Percentiles rank a stretch among this genome's conserved stretches.
Evolutionary conservation across 1,140 invertebrate genomes (phyloP).

Genomic region (Camponotus vicinus): DNA sequence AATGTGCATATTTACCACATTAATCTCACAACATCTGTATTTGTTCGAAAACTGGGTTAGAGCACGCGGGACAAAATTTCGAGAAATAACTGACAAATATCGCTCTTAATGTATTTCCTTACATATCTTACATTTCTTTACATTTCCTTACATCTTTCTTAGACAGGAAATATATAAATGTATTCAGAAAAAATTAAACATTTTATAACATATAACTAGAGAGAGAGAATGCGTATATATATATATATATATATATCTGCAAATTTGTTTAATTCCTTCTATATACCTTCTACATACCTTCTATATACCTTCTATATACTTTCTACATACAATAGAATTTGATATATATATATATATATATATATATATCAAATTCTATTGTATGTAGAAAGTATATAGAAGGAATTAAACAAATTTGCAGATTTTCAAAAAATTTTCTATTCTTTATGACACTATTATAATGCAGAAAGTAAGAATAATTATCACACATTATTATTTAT

Average conservation of each 20-base stretch:
- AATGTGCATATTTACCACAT: neutral
- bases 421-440: neutral
- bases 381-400: too few relatives aligned
- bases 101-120: neutral
- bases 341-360: too few relatives aligned
- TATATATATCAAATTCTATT: too few relatives aligned
- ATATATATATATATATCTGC: too few relatives aligned
- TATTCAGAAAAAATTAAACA: neutral
- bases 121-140: too few relatives aligned
- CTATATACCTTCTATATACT: too few relatives aligned
- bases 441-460: neutral
- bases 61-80: neutral
- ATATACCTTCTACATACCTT: too few relatives aligned
- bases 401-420: neutral
- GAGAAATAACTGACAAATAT: neutral
- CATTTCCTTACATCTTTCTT: too few relatives aligned
- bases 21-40: neutral
- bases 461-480: neutral
- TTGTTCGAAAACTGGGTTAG: conserved; percentile 2
- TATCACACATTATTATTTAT: too few relatives aligned
- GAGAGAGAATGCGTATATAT: too few relatives aligned
- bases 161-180: neutral
- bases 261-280: too few relatives aligned
- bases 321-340: too few relatives aligned
- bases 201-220: neutral